A percentile compares a stretch with the other conserved stretches of the same genome.
phyloP scores from a whole-genome alignment of 1,140 invertebrate species.

The Lucilia sericata region DNA sequence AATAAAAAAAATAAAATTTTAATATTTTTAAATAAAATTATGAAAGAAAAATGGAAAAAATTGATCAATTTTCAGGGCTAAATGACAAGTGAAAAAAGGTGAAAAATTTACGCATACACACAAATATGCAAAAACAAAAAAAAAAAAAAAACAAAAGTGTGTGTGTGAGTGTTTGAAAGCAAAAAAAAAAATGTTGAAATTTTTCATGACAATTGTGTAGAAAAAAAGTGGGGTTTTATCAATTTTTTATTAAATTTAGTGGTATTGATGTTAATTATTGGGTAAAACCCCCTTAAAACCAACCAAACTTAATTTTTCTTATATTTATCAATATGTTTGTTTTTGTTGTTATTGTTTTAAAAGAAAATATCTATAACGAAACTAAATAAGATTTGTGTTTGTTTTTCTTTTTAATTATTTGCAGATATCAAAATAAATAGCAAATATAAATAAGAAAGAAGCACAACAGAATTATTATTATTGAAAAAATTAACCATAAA shows the following conservation, averaged over 20 bases:
- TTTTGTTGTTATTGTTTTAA: neutral
- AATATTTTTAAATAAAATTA: neutral
- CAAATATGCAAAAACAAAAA: neutral
- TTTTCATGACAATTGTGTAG: neutral
- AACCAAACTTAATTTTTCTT: neutral
- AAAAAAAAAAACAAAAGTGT: neutral
- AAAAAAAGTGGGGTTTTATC: neutral
- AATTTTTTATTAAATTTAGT: too few species aligned
- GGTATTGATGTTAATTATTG: neutral
- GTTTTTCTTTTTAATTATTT: neutral
- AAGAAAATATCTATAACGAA: neutral
- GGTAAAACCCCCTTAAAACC: neutral
- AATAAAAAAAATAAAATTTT: neutral
- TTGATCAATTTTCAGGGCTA: neutral
- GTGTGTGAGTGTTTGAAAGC: neutral
- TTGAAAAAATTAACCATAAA: too few species aligned
- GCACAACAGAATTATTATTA: neutral
- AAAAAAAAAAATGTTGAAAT: slow-evolving; percentile 11
- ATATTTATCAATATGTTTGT: neutral
- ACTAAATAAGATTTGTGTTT: neutral
- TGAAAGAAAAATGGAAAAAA: too few species aligned
- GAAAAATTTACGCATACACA: neutral
- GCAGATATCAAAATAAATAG: neutral
- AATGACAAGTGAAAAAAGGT: neutral
- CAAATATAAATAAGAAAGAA: neutral